These are phyloP conservation scores for Rana temporaria DNA, from an alignment of 2,113 vertebrate species.

Conservation along the genomic window DNA sequence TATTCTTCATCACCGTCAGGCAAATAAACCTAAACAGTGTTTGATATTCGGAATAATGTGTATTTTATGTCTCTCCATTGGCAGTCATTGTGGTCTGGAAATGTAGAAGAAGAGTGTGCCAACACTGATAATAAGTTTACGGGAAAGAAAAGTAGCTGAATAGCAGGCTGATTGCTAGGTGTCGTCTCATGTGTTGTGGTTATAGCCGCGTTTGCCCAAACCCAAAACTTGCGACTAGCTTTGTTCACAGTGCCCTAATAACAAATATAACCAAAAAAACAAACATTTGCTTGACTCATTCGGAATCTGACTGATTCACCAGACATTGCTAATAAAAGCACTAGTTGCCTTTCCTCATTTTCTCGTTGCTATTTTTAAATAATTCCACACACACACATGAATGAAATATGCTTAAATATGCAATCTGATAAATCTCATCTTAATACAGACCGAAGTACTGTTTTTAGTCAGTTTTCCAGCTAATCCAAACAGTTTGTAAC, in stretches of 20 bases:
- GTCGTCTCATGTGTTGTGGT: conserved; percentile 5
- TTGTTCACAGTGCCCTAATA: background rate
- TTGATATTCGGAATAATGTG: conserved; percentile 2
- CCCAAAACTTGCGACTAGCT: background rate
- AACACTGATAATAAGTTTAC: conserved; percentile 15
- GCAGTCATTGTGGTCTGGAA: background rate
- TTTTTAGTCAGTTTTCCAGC: too few species aligned
- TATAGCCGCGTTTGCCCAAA: background rate
- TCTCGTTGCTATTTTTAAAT: conserved; percentile 2
- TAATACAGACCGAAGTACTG: too few species aligned
- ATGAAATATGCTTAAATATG: too few species aligned
- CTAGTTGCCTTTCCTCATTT: conserved; percentile 16
- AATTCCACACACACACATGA: background rate
- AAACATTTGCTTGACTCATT: background rate
- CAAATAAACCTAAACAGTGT: background rate
- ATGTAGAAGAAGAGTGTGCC: background rate
- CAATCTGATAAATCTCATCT: too few species aligned
- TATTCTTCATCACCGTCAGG: too few species aligned
- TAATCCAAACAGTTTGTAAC: too few species aligned
- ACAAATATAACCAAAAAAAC: background rate
- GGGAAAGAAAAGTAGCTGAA: background rate
- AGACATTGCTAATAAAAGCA: too few species aligned
- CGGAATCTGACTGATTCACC: background rate
- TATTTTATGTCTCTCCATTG: background rate
- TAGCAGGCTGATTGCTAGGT: background rate